A percentile compares a stretch with the other conserved stretches of the same genome.
Conservation (phyloP, 1,140 invertebrate genomes). For the Archegozetes longisetosus region DNA sequence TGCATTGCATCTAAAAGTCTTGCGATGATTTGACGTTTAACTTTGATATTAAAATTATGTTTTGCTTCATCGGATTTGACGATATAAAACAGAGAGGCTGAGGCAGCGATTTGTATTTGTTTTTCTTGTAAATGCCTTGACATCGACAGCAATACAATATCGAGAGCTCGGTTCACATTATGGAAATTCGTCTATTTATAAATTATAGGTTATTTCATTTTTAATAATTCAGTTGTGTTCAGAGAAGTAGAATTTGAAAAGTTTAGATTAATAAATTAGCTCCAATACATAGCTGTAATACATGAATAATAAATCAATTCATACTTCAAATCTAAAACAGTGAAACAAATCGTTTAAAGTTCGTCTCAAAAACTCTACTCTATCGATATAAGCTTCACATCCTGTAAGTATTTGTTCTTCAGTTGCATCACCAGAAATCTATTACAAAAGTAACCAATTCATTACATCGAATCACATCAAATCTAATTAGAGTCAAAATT, state of each 20-base stretch:
- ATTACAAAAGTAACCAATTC: neutral
- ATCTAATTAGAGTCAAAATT: neutral
- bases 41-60: slow-evolving; percentile 37
- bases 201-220: too few relatives aligned
- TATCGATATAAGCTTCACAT: slow-evolving; percentile 32
- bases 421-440: slow-evolving; percentile 78
- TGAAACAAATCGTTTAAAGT: slow-evolving; percentile 84
- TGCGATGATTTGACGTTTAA: slow-evolving; percentile 60
- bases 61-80: slow-evolving; percentile 63
- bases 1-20: slow-evolving; percentile 75
- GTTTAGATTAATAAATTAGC: neutral
- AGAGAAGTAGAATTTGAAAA: neutral
- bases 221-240: neutral
- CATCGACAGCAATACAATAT: slow-evolving; percentile 68
- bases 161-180: slow-evolving; percentile 39
- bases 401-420: slow-evolving; percentile 78
- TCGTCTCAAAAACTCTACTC: slow-evolving; percentile 57
- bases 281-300: neutral
- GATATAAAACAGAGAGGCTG: slow-evolving; percentile 85
- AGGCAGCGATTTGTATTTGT: slow-evolving; percentile 77
- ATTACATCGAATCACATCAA: neutral
- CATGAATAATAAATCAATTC: slow-evolving; percentile 28
- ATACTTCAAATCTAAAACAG: slow-evolving; percentile 62
- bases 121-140: slow-evolving; percentile 59
- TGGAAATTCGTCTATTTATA: slow-evolving; percentile 9